Evolutionary conservation across 2,888 invertebrate genomes (phyloP).

Genomic region (Beris morrisii): DNA sequence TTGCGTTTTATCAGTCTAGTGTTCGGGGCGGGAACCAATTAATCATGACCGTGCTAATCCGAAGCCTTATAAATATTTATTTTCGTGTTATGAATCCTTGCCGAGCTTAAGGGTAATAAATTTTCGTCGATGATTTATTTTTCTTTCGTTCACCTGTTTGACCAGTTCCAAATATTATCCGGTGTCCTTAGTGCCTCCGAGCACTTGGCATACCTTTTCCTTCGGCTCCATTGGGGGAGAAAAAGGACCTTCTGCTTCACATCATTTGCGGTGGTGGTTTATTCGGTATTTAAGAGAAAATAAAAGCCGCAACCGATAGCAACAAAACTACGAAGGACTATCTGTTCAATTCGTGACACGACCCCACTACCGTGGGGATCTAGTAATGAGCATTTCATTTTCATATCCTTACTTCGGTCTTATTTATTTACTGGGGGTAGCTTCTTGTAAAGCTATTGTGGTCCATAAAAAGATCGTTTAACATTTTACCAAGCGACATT

Average conservation of each 20-base stretch:
- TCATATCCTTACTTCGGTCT: neutral
- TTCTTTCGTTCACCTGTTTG: conserved; percentile 27
- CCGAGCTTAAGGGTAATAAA: conserved; percentile 21
- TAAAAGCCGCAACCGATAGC: too few relatives aligned
- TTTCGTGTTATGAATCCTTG: conserved; percentile 32
- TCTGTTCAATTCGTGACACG: conserved; percentile 6
- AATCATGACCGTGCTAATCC: conserved; percentile 31
- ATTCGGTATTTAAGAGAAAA: too few relatives aligned
- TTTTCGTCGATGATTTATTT: conserved; percentile 30
- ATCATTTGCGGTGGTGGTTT: neutral
- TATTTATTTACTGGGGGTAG: conserved; percentile 19
- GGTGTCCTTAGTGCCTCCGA: neutral
- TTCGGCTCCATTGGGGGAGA: conserved; percentile 7
- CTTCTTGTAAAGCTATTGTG: conserved; percentile 10
- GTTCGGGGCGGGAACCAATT: conserved; percentile 12
- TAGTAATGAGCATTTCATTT: conserved; percentile 20
- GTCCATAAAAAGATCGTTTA: conserved; percentile 21
- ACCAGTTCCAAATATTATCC: conserved; percentile 16
- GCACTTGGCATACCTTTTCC: neutral
- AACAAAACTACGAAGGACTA: too few relatives aligned
- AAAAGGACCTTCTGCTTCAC: conserved; percentile 19
- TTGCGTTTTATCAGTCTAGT: conserved; percentile 8
- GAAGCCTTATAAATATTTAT: conserved; percentile 31
- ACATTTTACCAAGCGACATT: conserved; percentile 21
- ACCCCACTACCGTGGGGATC: neutral